Conservation (phyloP, 2,113 vertebrate genomes). For the Pteruthius melanotis region DNA sequence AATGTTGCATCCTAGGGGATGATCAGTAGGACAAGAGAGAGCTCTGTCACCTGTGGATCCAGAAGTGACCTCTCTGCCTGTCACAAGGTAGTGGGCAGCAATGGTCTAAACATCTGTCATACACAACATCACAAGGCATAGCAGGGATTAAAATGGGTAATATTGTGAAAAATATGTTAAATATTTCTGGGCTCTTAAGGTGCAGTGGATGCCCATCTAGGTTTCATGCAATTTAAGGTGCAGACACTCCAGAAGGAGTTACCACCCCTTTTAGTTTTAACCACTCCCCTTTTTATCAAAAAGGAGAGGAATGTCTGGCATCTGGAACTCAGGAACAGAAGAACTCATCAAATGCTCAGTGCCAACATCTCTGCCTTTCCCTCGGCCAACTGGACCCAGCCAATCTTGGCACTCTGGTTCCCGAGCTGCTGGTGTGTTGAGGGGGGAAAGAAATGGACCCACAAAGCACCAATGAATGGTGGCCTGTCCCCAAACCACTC, state of each 20-base stretch:
- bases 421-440: accelerated
- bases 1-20: neutral
- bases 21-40: neutral
- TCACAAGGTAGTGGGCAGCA: neutral
- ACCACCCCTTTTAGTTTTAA: neutral
- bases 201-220: neutral
- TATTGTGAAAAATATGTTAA: neutral
- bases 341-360: accelerated
- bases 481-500: accelerated
- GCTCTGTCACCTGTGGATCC: neutral
- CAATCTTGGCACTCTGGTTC: neutral
- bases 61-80: accelerated
- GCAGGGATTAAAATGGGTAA: neutral
- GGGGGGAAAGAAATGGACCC: too few relatives aligned
- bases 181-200: neutral
- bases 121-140: neutral
- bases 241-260: neutral
- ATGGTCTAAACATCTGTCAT: neutral
- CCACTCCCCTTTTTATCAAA: neutral
- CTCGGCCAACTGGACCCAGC: accelerated
- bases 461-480: accelerated
- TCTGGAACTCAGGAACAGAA: neutral
- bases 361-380: neutral
- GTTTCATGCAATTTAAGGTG: neutral
- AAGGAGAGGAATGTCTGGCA: accelerated